Evolutionary conservation across 37 sponge, comb jelly and placozoan genomes (phyloP), one percentile per base, ranked within the genome.

Genomic region (Axinella damicornis): DNA sequence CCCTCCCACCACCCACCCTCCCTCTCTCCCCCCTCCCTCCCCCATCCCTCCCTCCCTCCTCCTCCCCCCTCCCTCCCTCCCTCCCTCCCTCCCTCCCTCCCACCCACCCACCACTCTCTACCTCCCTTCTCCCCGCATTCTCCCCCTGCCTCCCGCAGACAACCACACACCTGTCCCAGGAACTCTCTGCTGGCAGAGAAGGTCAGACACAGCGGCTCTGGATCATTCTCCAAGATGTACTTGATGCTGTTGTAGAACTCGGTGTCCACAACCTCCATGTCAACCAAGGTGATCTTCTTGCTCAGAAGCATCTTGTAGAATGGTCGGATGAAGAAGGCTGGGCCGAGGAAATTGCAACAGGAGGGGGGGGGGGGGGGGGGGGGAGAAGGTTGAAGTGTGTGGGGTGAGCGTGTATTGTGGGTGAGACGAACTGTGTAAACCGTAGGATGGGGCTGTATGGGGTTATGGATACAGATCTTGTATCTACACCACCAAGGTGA

Each of bases 221-320:
- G 99, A 67, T 99, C 99, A 76, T 99, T 97, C 53, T 99, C 97
- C 19, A 99, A 82, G 54, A 99, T 93, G 79, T 95, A 99, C 77
- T 95, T 83, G 32, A 95, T 35, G 57, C 94, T 91, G 84, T 95
- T 97, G 89, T 93, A 93, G 73, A 94, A 95, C 77, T 97, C 98
- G 1, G 85, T 72, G 71, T 97, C 98, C 79, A 98, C 92, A 17
- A 85, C 73, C 80, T 97, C 96, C 95, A 99, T 93, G 73, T 99
- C 99, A 34, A 63, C 71, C 58, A 99, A 77, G 9, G 36, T 70
- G 37, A 99, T 79, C 80, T 76, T 69, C 87, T 95, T 99, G 0
- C 78, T 85, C 72, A 97, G 78, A 36, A 99, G 69, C 88, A 97
- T 57, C 83, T 99, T 99, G 90, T 99, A 99, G 80, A 99, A 94